Percentiles rank a stretch among this genome's conserved stretches.
These are phyloP conservation scores for Sitobion miscanthi DNA, from an alignment of 1,140 invertebrate genomes.

Conservation along the genomic window DNA sequence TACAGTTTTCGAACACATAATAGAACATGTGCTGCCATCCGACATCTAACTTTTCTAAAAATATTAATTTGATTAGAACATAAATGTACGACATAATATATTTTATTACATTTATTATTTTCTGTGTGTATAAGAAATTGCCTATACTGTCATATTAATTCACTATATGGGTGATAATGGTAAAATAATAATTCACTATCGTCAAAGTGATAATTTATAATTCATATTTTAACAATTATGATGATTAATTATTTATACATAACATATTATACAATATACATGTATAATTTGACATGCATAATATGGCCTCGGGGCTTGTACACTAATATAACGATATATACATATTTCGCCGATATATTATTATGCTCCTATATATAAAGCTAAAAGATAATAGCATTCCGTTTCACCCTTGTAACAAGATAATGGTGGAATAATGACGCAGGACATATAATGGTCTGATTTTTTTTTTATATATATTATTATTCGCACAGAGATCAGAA, in stretches of 20 bases:
- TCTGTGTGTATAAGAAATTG: no score
- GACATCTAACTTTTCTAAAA: no score
- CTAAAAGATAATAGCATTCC: background rate
- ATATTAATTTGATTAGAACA: no score
- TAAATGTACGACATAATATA: no score
- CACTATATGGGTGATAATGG: no score
- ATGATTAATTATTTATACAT: background rate
- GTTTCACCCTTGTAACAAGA: background rate
- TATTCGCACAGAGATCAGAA: slow-evolving; percentile 54
- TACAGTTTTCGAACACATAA: no score
- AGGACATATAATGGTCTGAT: slow-evolving; percentile 33
- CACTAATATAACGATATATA: background rate
- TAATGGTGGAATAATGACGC: slow-evolving; percentile 52
- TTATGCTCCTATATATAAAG: background rate
- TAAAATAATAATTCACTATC: no score
- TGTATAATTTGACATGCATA: no score
- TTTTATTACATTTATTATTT: no score
- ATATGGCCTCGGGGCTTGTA: background rate
- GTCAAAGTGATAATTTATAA: background rate
- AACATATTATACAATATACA: no score
- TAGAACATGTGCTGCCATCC: no score
- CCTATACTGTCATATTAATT: no score
- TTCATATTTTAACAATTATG: background rate
- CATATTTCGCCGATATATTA: background rate
- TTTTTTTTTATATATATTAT: slow-evolving; percentile 25